Percentiles rank a stretch among this genome's conserved stretches.
Evolutionary conservation across 35 echinoderm and acorn worm genomes (phyloP).

Genomic region (Anneissia japonica): DNA sequence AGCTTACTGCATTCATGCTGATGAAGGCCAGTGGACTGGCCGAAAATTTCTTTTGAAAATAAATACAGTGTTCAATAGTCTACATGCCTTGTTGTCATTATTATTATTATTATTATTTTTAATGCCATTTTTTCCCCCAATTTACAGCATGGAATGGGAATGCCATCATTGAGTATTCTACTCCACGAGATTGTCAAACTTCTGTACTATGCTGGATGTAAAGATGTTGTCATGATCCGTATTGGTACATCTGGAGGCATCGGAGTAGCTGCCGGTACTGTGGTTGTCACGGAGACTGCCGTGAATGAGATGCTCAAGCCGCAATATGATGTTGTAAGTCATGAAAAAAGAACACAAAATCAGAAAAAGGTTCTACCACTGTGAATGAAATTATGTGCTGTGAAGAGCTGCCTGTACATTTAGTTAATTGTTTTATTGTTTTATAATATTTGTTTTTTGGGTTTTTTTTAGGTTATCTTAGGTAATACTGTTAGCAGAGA

Average conservation of each 20-base stretch:
- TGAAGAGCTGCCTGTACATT: too few species aligned
- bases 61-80: too few species aligned
- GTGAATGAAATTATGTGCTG: too few species aligned
- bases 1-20: too few species aligned
- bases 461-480: neutral
- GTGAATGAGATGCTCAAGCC: conserved; percentile 77
- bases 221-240: conserved; percentile 59
- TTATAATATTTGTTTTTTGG: too few species aligned
- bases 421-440: too few species aligned
- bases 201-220: conserved; percentile 64
- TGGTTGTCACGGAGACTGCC: conserved; percentile 62
- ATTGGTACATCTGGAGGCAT: conserved; percentile 80
- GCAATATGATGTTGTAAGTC: conserved; percentile 70
- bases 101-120: too few species aligned
- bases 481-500: neutral
- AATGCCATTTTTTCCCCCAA: neutral
- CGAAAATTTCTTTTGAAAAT: too few species aligned
- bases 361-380: too few species aligned
- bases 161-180: conserved; percentile 57
- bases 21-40: too few species aligned
- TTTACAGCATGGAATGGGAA: conserved; percentile 86
- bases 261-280: conserved; percentile 66
- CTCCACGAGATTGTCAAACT: conserved; percentile 91
- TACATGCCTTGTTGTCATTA: too few species aligned
- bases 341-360: too few species aligned